Percentiles rank a stretch among this genome's conserved stretches.
Evolutionary conservation across 2,888 invertebrate species (phyloP).

Genomic region (Rhamnusium bicolor): DNA sequence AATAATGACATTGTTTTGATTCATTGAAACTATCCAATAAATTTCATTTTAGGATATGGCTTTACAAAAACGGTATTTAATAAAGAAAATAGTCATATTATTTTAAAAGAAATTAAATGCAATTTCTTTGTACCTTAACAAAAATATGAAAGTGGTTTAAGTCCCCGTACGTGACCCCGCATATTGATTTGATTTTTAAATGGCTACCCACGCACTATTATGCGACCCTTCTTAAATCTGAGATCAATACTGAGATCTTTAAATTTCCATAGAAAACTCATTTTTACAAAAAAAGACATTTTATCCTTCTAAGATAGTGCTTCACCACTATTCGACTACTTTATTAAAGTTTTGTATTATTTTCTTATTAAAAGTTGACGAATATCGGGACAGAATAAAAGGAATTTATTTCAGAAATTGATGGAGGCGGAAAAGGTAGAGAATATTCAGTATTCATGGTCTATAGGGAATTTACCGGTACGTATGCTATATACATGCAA

Average conservation of each 20-base stretch:
- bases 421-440: conserved; percentile 37
- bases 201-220: not conserved
- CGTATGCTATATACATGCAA: conserved; percentile 68
- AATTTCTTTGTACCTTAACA: not conserved
- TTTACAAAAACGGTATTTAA: too few relatives aligned
- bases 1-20: too few relatives aligned
- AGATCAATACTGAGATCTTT: conserved; percentile 20
- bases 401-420: conserved; percentile 20
- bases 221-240: not conserved
- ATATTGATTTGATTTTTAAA: conserved; percentile 25
- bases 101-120: not conserved
- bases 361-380: conserved; percentile 5
- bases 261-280: conserved; percentile 23
- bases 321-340: not conserved
- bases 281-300: conserved; percentile 3
- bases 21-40: too few relatives aligned
- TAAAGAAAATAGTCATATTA: too few relatives aligned
- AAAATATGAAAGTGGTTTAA: not conserved
- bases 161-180: conserved; percentile 20
- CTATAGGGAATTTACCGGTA: conserved; percentile 49
- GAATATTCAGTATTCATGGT: conserved; percentile 48
- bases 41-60: too few relatives aligned
- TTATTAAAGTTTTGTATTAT: not conserved
- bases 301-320: not conserved
- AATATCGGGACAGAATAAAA: conserved; percentile 28